phyloP scores from a whole-genome alignment of 37 sponge, comb jelly and placozoan genomes.

The Chondrosia reniformis region DNA sequence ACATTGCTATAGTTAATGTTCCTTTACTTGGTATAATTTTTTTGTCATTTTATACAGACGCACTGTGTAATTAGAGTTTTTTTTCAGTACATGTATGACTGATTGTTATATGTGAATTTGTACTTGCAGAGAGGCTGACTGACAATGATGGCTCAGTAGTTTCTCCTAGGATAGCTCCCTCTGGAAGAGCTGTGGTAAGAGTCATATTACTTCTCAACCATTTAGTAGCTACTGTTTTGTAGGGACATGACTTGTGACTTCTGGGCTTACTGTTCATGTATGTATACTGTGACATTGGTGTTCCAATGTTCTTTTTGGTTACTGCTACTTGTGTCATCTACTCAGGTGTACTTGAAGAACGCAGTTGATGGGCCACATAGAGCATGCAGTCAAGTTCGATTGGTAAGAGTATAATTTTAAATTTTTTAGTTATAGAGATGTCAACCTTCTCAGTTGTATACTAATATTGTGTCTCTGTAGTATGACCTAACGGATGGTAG shows the following conservation, averaged over 20 bases:
- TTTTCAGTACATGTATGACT: too few species aligned
- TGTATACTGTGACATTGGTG: background rate
- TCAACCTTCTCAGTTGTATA: background rate
- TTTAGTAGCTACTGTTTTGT: background rate
- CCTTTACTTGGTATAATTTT: background rate
- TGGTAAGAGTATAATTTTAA: constrained; percentile 56
- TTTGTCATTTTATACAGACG: too few species aligned
- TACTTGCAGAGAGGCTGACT: too few species aligned
- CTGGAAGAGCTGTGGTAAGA: constrained; percentile 57
- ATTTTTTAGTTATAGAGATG: constrained; percentile 15
- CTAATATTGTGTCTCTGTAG: too few species aligned
- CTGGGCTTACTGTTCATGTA: background rate
- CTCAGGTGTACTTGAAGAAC: constrained; percentile 43
- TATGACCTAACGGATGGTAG: background rate
- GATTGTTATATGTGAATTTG: too few species aligned
- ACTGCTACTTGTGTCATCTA: background rate
- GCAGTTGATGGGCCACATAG: constrained; percentile 55
- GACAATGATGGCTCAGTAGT: constrained; percentile 14
- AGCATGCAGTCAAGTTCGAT: constrained; percentile 52
- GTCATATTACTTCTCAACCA: too few species aligned
- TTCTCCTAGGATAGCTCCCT: constrained; percentile 50
- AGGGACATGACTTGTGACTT: background rate
- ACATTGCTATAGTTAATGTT: background rate
- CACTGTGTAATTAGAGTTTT: too few species aligned
- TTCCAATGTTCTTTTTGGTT: too few species aligned